Conservation (phyloP, 1,140 invertebrate genomes). For the Temnothorax curvispinosus region DNA sequence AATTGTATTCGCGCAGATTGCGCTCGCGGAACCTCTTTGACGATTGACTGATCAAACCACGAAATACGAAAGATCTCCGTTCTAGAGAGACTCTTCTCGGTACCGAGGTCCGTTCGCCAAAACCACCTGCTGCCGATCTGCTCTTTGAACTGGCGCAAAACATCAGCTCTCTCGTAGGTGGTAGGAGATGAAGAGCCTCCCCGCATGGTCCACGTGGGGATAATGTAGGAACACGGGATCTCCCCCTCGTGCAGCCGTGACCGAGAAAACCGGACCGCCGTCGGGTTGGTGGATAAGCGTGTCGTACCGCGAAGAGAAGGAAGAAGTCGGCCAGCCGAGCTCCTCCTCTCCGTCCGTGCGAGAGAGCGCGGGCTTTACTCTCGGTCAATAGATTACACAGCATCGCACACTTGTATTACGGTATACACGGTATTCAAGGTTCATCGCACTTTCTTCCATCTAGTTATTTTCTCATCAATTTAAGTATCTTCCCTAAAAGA, state of each 20-base stretch:
- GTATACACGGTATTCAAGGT: constrained; percentile 5
- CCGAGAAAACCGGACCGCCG: constrained; percentile 75
- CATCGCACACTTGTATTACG: constrained; percentile 5
- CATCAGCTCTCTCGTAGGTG: constrained; percentile 37
- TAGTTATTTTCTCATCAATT: neutral
- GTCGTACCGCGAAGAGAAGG: constrained; percentile 58
- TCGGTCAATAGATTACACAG: constrained; percentile 46
- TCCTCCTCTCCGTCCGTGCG: constrained; percentile 48
- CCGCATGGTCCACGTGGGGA: constrained; percentile 67
- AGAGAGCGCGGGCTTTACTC: constrained; percentile 51
- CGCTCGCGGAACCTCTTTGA: neutral
- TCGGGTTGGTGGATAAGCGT: constrained; percentile 66
- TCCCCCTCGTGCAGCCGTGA: constrained; percentile 70
- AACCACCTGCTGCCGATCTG: constrained; percentile 9
- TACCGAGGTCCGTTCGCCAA: constrained; percentile 8
- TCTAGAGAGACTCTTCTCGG: neutral
- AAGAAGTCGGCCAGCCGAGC: constrained; percentile 77
- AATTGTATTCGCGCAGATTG: neutral
- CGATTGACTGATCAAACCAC: neutral
- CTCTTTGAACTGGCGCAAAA: constrained; percentile 55
- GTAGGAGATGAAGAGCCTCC: constrained; percentile 62
- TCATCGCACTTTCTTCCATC: constrained; percentile 11
- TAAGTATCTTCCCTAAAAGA: neutral
- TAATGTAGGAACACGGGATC: constrained; percentile 73
- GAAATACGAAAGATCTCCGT: neutral